Evolutionary conservation across 2,797 vertebrate species (phyloP).

Genomic region (Microchirus variegatus): DNA sequence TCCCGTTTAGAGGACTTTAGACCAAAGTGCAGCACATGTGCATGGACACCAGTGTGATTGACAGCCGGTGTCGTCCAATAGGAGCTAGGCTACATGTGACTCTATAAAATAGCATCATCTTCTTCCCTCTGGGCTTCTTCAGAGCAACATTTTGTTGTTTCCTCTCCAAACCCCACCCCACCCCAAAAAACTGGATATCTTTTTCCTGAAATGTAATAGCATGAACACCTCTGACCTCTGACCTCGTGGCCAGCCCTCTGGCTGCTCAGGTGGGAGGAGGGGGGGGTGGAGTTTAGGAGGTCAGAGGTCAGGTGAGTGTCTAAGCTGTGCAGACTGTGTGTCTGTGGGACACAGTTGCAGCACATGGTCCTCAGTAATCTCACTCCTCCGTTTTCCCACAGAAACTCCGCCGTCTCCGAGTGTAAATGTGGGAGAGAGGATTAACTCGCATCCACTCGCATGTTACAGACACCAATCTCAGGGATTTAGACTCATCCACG

Average conservation of each 20-base stretch:
- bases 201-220: constrained; percentile 76
- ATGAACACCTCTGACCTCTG: constrained; percentile 73
- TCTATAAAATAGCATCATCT: constrained; percentile 50
- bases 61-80: too few relatives aligned
- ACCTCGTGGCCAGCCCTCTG: constrained; percentile 68
- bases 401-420: constrained; percentile 40
- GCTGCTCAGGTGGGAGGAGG: constrained; percentile 53
- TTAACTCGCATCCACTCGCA: constrained; percentile 52
- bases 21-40: too few relatives aligned
- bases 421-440: constrained; percentile 56
- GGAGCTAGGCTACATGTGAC: neutral
- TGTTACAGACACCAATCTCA: constrained; percentile 50
- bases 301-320: constrained; percentile 69
- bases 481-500: constrained; percentile 17
- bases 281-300: constrained; percentile 56
- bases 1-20: too few relatives aligned
- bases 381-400: constrained; percentile 72
- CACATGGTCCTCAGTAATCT: constrained; percentile 74
- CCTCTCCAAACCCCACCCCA: constrained; percentile 53
- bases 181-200: constrained; percentile 75
- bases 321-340: constrained; percentile 77
- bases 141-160: constrained; percentile 47
- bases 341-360: constrained; percentile 71
- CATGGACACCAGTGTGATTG: too few relatives aligned
- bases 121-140: neutral